phyloP scores from a whole-genome alignment of 2,888 invertebrate species.

The Tetragonisca angustula region DNA sequence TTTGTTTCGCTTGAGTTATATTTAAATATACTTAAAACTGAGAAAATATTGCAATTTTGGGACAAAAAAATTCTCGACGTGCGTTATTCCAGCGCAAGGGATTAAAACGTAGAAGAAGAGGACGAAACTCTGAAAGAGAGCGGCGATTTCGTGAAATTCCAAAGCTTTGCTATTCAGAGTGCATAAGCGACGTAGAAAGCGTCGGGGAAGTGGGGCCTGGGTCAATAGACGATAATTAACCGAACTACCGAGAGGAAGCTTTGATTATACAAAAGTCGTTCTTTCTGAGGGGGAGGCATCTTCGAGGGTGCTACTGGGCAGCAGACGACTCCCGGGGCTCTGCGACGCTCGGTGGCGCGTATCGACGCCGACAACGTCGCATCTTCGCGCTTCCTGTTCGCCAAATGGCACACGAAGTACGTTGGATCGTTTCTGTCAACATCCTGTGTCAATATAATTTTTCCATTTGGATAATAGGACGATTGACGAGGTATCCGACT shows the following conservation, averaged over 20 bases:
- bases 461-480: not conserved
- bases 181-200: not conserved
- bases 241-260: constrained; percentile 51
- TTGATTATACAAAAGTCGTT: constrained; percentile 55
- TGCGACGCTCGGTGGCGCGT: constrained; percentile 79
- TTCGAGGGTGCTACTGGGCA: constrained; percentile 53
- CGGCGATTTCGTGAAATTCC: not conserved
- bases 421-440: constrained; percentile 37
- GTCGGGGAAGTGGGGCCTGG: constrained; percentile 3
- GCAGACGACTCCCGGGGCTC: constrained; percentile 64
- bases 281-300: constrained; percentile 39
- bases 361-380: constrained; percentile 77
- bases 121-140: not conserved
- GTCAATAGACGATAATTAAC: constrained; percentile 59
- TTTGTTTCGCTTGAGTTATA: too few species aligned
- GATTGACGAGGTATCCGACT: not conserved
- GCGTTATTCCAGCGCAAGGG: too few species aligned
- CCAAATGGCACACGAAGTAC: constrained; percentile 13
- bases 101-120: not conserved
- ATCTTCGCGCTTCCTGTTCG: constrained; percentile 59
- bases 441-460: constrained; percentile 68
- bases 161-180: not conserved
- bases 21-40: too few species aligned
- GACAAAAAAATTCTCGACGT: too few species aligned
- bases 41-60: too few species aligned